These are phyloP conservation scores for Tribolium madens DNA, from an alignment of 1,140 invertebrate species.

Conservation along the genomic window DNA sequence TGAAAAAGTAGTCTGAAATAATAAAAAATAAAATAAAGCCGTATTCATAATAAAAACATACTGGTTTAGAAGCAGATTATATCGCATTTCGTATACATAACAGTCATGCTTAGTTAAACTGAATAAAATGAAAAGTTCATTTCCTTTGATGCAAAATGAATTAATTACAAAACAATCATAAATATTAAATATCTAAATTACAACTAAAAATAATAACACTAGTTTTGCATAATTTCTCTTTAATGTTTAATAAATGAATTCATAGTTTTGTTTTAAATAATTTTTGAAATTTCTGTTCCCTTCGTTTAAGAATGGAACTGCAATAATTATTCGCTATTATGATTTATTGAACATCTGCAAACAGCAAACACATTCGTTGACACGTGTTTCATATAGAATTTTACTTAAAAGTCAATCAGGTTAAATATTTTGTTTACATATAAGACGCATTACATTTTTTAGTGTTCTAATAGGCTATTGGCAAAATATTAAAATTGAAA, in stretches of 20 bases:
- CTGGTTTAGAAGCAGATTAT: too few relatives aligned
- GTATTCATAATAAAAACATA: too few relatives aligned
- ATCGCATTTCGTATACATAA: too few relatives aligned
- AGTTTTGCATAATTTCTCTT: too few relatives aligned
- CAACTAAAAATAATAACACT: too few relatives aligned
- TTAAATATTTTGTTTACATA: conserved; percentile 25
- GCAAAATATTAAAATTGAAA: neutral
- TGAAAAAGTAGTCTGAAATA: neutral
- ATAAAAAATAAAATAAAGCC: too few relatives aligned
- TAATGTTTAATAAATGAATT: too few relatives aligned
- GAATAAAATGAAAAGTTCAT: too few relatives aligned
- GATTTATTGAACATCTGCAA: conserved; percentile 9
- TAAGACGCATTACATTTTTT: neutral
- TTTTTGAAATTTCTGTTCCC: neutral
- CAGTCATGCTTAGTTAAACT: too few relatives aligned
- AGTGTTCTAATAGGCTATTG: neutral
- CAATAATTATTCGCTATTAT: neutral
- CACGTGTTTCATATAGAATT: conserved; percentile 7
- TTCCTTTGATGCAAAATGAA: too few relatives aligned
- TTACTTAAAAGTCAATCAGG: conserved; percentile 17
- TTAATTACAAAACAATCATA: too few relatives aligned
- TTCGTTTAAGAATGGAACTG: neutral
- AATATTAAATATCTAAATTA: too few relatives aligned
- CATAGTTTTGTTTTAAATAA: neutral
- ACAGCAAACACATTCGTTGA: neutral